Conservation (phyloP, 2,888 invertebrate species). For the Trisateles emortualis region DNA sequence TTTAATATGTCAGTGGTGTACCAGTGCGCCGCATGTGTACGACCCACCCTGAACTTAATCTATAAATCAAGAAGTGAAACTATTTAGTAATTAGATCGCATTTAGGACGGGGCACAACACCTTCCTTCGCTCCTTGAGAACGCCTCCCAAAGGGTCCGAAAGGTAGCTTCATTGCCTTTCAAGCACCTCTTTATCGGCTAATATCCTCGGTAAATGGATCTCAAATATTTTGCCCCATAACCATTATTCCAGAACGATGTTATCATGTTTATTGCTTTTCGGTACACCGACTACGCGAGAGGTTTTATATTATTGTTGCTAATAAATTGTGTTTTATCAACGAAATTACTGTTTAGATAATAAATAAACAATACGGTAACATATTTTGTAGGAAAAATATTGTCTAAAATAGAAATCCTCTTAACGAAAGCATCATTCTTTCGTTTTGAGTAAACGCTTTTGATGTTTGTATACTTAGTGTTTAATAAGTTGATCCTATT, state of each 20-base stretch:
- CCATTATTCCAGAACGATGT: conserved; percentile 72
- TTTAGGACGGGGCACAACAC: conserved; percentile 85
- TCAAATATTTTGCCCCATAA: conserved; percentile 81
- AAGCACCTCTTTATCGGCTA: conserved; percentile 86
- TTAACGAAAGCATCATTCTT: conserved; percentile 77
- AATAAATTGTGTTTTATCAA: conserved; percentile 45
- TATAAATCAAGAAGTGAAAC: conserved; percentile 88
- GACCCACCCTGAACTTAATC: conserved; percentile 81
- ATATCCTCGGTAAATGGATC: conserved; percentile 84
- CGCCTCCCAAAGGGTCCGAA: conserved; percentile 79
- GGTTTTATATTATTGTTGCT: conserved; percentile 44
- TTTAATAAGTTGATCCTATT: conserved; percentile 88
- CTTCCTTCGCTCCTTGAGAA: conserved; percentile 80
- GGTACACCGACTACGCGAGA: conserved; percentile 44
- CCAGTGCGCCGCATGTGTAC: conserved; percentile 70
- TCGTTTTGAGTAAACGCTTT: conserved; percentile 74
- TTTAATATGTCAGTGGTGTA: conserved; percentile 77
- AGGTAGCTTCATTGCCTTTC: conserved; percentile 82
- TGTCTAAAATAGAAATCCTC: conserved; percentile 71
- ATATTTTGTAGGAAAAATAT: conserved; percentile 24
- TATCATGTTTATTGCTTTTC: conserved; percentile 77
- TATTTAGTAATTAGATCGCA: conserved; percentile 88
- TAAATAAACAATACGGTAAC: conserved; percentile 31
- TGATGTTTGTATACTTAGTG: conserved; percentile 86
- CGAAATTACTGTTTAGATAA: conserved; percentile 25